Base-by-base conservation (phyloP, 1,140 invertebrate species). In the Lasioglossum albipes region DNA sequence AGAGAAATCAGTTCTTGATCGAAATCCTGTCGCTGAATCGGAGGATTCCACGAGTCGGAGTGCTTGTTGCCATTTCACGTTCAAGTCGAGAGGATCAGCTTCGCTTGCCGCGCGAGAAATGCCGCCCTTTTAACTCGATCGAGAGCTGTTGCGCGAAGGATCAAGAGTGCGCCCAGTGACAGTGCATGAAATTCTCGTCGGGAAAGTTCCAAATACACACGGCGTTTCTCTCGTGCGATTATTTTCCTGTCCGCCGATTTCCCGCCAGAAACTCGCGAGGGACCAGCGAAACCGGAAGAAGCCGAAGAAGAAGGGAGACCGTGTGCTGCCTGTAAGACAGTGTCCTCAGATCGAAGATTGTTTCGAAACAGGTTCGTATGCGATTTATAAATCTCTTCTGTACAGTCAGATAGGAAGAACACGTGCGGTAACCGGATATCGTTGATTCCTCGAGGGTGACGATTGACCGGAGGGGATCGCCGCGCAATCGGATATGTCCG, bases 131-230 rank as follows among this genome's bases (percentile, higher is more conserved):
- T 62, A 2, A 73, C 49, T 13, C 16, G 22, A 42, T 42, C 69
- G 45, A 79, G 45, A 79, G 10, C 13, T 18, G 18, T 49, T 42
- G 77, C 77, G 70, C 74, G 77, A 79, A 79, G 41, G 41, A 79
- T 65, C 62, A 74, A 67, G 49, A 73, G 77, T 79, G 77, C 65
- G 49, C 62, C 36, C 31, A 59, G 27, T 31, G 27, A 64, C 52
- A 79, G 70, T 74, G 77, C 77, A 36, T 79, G 18, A 16, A 54
- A 54, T 54, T 74, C 42, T 20, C 62, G 20, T n/a, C 20, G 42
- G 36, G 36, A 59, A 31, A 68, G 66, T 78, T n/a, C 36, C 18
- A 12, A 59, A 27, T 69, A 59, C 41, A 16, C n/a, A n/a, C n/a
- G n/a, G 7, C 31, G 36, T 68, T 45, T 54, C 49, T 41, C 16